These are phyloP conservation scores for Rhyacophila evoluta DNA, from an alignment of 2,888 invertebrate species.

Conservation along the genomic window DNA sequence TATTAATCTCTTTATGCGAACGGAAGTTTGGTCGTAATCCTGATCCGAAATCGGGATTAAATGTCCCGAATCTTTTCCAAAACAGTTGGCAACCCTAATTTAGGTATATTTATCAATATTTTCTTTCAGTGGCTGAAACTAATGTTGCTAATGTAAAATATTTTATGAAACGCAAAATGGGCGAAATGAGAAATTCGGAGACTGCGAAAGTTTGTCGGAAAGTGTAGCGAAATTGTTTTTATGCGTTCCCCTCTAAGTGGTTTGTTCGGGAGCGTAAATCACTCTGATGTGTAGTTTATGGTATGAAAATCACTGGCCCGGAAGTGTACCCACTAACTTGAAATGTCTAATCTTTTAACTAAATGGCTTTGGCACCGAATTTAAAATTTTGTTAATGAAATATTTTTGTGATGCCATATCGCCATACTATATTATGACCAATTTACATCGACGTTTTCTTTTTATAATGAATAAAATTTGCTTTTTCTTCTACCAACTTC, in stretches of 20 bases:
- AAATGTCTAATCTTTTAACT: not conserved
- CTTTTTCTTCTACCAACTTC: too few species aligned
- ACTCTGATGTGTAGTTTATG: conserved; percentile 13
- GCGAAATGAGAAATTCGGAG: not conserved
- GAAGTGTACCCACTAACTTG: conserved; percentile 3
- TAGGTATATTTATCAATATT: too few species aligned
- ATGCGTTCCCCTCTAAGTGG: not conserved
- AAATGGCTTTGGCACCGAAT: not conserved
- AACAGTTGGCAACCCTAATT: too few species aligned
- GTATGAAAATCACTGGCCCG: conserved; percentile 14
- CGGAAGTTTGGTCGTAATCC: too few species aligned
- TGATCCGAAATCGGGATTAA: too few species aligned
- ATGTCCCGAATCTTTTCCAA: too few species aligned
- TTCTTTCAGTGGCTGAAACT: not conserved
- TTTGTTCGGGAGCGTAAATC: conserved; percentile 2
- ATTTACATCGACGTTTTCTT: too few species aligned
- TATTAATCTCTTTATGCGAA: too few species aligned
- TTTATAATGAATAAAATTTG: too few species aligned
- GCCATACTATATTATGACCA: too few species aligned
- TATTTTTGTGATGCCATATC: too few species aligned
- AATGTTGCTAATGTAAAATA: not conserved
- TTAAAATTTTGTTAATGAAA: too few species aligned
- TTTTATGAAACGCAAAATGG: not conserved
- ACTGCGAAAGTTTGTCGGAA: not conserved
- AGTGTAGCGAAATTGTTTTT: conserved; percentile 3